Evolutionary conservation across 2,797 vertebrate genomes (phyloP).

Genomic region (Sarcophilus harrisii): DNA sequence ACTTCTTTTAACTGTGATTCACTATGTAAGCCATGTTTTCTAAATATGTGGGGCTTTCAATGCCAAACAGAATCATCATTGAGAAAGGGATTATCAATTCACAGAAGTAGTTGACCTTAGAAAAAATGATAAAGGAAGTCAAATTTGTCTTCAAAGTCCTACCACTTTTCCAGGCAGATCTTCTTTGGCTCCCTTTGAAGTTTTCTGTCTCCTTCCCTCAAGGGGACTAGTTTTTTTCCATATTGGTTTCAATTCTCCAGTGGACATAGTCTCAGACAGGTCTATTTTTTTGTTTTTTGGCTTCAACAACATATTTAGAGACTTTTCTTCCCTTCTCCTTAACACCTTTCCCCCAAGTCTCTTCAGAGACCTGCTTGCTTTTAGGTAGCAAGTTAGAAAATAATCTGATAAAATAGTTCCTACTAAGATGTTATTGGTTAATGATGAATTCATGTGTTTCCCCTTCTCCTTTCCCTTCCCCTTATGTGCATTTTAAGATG

Average conservation of each 20-base stretch:
- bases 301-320: neutral
- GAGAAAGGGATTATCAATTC: neutral
- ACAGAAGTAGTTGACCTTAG: neutral
- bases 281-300: neutral
- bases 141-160: neutral
- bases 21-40: neutral
- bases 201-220: too few species aligned
- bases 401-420: neutral
- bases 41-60: neutral
- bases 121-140: neutral
- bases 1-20: neutral
- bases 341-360: neutral
- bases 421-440: neutral
- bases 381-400: neutral
- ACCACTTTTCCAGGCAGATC: neutral
- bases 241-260: neutral
- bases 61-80: neutral
- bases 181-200: neutral
- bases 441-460: neutral
- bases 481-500: neutral
- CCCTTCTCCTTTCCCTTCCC: neutral
- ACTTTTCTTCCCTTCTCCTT: neutral
- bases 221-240: neutral
- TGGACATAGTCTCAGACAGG: neutral
- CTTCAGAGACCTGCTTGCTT: neutral